Percentiles rank a stretch among this genome's conserved stretches.
Conservation (phyloP, 2,888 invertebrate species). For the Taphrorychus bicolor region DNA sequence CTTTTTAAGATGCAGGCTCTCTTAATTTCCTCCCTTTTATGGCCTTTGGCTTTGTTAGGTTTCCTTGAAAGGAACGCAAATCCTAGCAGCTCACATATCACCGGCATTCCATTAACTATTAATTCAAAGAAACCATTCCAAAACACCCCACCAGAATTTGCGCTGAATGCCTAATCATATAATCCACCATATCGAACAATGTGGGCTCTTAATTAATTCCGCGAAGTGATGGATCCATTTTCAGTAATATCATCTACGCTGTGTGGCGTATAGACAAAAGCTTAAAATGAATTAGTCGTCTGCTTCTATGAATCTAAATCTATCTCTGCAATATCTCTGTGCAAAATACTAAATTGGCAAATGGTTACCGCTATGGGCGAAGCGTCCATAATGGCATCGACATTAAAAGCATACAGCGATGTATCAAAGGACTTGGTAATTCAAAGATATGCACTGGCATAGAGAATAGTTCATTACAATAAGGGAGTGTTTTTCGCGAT, state of each 20-base stretch:
- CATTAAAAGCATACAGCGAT: constrained; percentile 22
- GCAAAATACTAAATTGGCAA: not conserved
- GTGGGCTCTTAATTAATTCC: not conserved
- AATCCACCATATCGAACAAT: not conserved
- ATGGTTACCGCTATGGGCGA: not conserved
- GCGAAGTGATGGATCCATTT: not conserved
- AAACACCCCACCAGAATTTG: not conserved
- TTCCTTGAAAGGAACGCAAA: not conserved
- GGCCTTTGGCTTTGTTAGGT: not conserved
- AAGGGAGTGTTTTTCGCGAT: constrained; percentile 16
- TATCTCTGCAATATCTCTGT: not conserved
- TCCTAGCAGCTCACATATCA: too few relatives aligned
- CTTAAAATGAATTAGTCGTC: not conserved
- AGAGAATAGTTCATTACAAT: constrained; percentile 31
- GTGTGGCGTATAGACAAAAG: not conserved
- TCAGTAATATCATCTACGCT: not conserved
- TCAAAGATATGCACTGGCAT: constrained; percentile 19
- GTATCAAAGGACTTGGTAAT: constrained; percentile 16
- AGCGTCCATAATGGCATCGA: constrained; percentile 9
- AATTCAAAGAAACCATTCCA: not conserved
- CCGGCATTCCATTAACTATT: not conserved
- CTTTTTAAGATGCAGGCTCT: too few relatives aligned
- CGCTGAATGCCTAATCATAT: not conserved
- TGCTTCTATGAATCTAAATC: not conserved
- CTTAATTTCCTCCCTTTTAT: not conserved